These are phyloP conservation scores for Protobothrops mucrosquamatus DNA, from an alignment of 2,113 vertebrate genomes.

Conservation along the genomic window DNA sequence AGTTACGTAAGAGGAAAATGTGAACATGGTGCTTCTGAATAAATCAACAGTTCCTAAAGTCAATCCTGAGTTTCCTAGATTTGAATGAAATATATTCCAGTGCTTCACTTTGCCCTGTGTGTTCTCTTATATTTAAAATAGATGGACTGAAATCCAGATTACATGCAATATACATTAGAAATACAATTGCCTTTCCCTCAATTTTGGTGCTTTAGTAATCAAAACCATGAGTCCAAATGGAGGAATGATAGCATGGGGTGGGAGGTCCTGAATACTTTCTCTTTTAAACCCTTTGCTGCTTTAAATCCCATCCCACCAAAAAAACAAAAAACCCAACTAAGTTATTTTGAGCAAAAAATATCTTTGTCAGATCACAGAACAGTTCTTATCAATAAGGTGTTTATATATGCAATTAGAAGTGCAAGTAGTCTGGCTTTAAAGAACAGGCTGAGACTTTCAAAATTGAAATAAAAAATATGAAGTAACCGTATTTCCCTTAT, in stretches of 20 bases:
- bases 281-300: neutral
- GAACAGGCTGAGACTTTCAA: neutral
- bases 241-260: neutral
- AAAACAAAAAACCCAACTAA: neutral
- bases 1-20: neutral
- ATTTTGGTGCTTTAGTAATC: neutral
- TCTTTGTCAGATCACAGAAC: neutral
- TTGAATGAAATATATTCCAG: neutral
- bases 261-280: neutral
- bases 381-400: neutral
- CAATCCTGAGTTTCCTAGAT: neutral
- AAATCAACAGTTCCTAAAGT: neutral
- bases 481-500: neutral
- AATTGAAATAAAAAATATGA: neutral
- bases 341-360: neutral
- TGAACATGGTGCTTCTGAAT: neutral
- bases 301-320: neutral
- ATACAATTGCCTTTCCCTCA: neutral
- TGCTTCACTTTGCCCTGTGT: neutral
- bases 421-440: neutral
- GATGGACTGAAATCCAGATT: neutral
- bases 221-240: neutral
- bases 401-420: neutral
- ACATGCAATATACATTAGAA: neutral
- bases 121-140: neutral